Evolutionary conservation across 2,888 invertebrate species (phyloP).

Genomic region (Platerodrilus igneus): DNA sequence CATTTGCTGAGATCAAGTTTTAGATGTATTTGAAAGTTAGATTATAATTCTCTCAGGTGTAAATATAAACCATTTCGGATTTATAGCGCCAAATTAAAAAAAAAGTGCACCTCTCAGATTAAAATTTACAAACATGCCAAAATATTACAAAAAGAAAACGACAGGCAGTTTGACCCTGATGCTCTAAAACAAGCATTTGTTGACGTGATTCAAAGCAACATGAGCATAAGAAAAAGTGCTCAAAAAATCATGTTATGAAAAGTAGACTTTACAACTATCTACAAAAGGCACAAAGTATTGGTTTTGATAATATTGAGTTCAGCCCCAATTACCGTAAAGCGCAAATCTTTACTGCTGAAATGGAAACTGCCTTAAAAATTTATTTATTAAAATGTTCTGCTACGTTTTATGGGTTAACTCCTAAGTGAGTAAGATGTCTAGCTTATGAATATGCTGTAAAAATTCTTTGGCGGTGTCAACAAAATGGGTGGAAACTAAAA

Average conservation of each 20-base stretch:
- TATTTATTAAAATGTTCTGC: slow-evolving; percentile 6
- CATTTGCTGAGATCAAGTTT: no score
- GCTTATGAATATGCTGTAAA: slow-evolving; percentile 31
- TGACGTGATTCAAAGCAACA: neutral
- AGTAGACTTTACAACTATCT: neutral
- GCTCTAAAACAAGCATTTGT: neutral
- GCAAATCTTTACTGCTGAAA: neutral
- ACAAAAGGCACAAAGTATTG: no score
- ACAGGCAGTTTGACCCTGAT: neutral
- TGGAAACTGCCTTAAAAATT: neutral
- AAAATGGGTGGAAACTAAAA: slow-evolving; percentile 10
- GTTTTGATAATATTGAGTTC: neutral
- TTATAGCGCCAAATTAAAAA: no score
- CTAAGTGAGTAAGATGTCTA: slow-evolving; percentile 28
- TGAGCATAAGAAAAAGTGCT: slow-evolving; percentile 2
- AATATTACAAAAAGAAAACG: neutral
- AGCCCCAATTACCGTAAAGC: neutral
- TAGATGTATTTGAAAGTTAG: no score
- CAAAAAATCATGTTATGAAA: no score
- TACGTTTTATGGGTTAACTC: slow-evolving; percentile 29
- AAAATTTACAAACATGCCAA: slow-evolving; percentile 1
- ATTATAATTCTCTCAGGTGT: no score
- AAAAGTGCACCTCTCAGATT: no score
- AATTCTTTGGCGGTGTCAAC: slow-evolving; percentile 8
- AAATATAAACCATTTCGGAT: no score